phyloP scores from a whole-genome alignment of 2,888 invertebrate species.

The Platerodrilus igneus region DNA sequence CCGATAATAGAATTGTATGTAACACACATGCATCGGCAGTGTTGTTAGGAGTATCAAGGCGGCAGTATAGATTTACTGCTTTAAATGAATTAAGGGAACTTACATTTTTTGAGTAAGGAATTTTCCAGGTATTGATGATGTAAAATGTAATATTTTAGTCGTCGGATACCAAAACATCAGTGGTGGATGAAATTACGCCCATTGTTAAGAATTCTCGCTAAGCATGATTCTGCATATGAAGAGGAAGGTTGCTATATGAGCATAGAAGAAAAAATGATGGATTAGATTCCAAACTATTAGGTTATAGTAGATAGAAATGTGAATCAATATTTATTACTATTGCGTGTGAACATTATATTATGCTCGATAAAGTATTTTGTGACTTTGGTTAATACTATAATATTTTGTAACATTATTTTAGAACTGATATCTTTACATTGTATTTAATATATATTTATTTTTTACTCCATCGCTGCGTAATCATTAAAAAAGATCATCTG shows the following conservation, averaged over 20 bases:
- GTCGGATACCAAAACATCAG: slow-evolving; percentile 82
- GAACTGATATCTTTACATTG: no score
- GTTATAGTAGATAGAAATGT: no score
- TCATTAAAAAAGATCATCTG: no score
- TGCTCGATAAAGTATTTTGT: no score
- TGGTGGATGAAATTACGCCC: slow-evolving; percentile 97
- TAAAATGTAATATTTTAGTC: slow-evolving; percentile 58
- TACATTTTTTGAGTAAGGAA: slow-evolving; percentile 84
- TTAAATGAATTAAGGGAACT: slow-evolving; percentile 69
- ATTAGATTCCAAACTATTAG: no score
- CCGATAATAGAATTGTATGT: slow-evolving; percentile 59
- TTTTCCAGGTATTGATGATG: slow-evolving; percentile 25
- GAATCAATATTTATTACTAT: no score
- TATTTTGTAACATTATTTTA: no score
- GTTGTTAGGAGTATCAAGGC: slow-evolving; percentile 75
- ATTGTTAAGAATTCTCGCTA: slow-evolving; percentile 87
- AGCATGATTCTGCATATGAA: slow-evolving; percentile 89
- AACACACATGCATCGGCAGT: slow-evolving; percentile 68
- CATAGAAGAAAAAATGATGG: slow-evolving; percentile 60
- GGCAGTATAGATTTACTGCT: slow-evolving; percentile 81
- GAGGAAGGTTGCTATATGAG: slow-evolving; percentile 85
- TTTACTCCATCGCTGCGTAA: no score
- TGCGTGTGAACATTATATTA: no score
- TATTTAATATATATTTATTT: no score
- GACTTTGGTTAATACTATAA: no score